A percentile compares a stretch with the other conserved stretches of the same genome.
These are phyloP conservation scores for Colinus virginianus DNA, from an alignment of 2,113 vertebrate genomes.

Conservation along the genomic window DNA sequence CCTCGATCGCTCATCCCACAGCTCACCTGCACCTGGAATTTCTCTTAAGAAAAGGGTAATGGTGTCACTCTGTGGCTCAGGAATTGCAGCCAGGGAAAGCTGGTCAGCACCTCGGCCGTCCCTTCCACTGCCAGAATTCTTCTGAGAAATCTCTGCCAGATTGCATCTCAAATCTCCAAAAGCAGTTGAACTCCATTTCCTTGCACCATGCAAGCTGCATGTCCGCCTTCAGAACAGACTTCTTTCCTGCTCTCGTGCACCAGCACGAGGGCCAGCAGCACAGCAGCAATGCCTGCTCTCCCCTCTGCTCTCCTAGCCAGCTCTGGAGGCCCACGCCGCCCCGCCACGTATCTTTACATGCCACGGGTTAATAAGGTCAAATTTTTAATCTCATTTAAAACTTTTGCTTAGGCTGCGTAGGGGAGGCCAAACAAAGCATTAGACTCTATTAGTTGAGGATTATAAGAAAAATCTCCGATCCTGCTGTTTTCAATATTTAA, in stretches of 20 bases:
- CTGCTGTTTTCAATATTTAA: slow-evolving; percentile 64
- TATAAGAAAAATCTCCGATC: slow-evolving; percentile 68
- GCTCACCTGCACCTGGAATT: background rate
- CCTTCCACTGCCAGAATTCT: background rate
- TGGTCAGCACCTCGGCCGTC: background rate
- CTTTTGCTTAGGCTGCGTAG: slow-evolving; percentile 56
- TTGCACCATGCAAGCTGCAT: background rate
- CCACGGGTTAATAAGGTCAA: slow-evolving; percentile 59
- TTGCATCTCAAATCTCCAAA: background rate
- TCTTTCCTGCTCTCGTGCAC: background rate
- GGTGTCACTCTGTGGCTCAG: background rate
- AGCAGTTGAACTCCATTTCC: background rate
- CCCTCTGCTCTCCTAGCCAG: background rate
- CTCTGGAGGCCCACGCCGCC: background rate
- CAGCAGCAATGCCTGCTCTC: no score
- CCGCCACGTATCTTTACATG: slow-evolving; percentile 22
- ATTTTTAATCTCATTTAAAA: slow-evolving; percentile 70
- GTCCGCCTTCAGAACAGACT: background rate
- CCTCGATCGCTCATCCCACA: background rate
- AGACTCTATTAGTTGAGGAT: slow-evolving; percentile 66
- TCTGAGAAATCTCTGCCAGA: background rate
- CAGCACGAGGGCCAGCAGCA: background rate
- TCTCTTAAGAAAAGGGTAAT: background rate
- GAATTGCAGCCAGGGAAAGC: background rate
- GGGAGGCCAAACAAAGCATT: slow-evolving; percentile 67